Conservation (phyloP, 2,113 vertebrate genomes). For the Gambusia holbrooki region DNA sequence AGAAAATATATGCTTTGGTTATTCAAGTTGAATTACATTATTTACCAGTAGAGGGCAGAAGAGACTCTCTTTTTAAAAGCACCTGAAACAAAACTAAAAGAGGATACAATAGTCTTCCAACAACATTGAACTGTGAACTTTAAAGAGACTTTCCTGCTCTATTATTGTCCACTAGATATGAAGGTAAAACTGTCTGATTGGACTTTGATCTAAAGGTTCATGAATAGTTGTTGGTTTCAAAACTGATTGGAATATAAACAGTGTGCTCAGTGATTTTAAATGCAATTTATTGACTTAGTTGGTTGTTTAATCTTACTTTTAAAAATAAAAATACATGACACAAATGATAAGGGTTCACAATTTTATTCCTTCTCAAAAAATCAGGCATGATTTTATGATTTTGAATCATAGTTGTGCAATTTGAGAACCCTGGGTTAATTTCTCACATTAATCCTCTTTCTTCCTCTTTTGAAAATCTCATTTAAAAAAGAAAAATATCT, state of each 20-base stretch:
- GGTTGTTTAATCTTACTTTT: neutral
- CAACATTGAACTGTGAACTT: neutral
- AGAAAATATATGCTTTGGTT: neutral
- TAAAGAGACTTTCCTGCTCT: neutral
- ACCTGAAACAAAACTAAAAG: neutral
- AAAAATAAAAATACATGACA: too few relatives aligned
- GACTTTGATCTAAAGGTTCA: neutral
- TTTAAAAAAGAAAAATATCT: neutral
- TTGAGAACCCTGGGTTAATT: too few relatives aligned
- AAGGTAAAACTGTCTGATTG: neutral
- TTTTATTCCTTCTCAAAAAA: too few relatives aligned
- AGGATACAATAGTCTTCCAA: neutral
- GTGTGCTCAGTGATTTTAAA: too few relatives aligned
- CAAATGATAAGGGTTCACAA: neutral
- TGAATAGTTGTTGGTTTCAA: neutral
- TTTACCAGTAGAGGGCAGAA: constrained; percentile 1
- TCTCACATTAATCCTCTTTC: neutral
- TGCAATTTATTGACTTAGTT: neutral
- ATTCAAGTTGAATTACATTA: neutral
- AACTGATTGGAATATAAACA: neutral
- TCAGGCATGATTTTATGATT: too few relatives aligned
- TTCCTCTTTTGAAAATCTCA: neutral
- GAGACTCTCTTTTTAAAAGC: neutral
- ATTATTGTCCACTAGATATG: neutral
- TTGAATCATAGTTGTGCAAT: too few relatives aligned